Conservation (phyloP, 1,140 invertebrate species). For the Anastrepha obliqua region DNA sequence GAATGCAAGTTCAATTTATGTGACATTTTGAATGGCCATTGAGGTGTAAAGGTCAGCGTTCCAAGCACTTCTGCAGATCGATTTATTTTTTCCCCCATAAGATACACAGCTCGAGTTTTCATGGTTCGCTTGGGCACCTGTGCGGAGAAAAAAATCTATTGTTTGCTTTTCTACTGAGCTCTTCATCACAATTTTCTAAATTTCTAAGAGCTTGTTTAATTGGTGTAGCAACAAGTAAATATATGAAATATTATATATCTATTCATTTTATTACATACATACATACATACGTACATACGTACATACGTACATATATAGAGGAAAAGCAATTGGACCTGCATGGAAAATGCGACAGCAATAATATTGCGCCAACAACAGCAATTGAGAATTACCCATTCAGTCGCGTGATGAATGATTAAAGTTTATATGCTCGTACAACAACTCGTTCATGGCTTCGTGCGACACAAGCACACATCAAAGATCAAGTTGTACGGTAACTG, state of each 20-base stretch:
- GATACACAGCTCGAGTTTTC: no score
- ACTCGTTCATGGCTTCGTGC: conserved; percentile 31
- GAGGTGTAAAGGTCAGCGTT: no score
- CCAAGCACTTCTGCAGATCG: no score
- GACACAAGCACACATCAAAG: neutral
- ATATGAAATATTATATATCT: conserved; percentile 19
- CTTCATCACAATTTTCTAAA: conserved; percentile 15
- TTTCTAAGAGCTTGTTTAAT: conserved; percentile 39
- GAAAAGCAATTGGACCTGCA: neutral
- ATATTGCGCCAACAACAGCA: conserved; percentile 5
- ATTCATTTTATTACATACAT: neutral
- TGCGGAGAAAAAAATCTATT: no score
- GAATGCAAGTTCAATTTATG: no score
- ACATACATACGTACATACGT: neutral
- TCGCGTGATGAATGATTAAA: conserved; percentile 52
- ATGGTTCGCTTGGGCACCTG: no score
- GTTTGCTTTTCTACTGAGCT: no score
- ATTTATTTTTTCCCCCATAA: no score
- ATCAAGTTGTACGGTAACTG: no score
- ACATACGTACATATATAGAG: neutral
- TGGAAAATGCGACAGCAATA: conserved; percentile 1
- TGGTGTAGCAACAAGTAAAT: conserved; percentile 19
- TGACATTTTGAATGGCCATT: no score
- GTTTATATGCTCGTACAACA: conserved; percentile 42
- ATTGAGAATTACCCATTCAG: conserved; percentile 1